Base-by-base conservation (phyloP, 2,888 invertebrate genomes). In the Drosophila yooni region DNA sequence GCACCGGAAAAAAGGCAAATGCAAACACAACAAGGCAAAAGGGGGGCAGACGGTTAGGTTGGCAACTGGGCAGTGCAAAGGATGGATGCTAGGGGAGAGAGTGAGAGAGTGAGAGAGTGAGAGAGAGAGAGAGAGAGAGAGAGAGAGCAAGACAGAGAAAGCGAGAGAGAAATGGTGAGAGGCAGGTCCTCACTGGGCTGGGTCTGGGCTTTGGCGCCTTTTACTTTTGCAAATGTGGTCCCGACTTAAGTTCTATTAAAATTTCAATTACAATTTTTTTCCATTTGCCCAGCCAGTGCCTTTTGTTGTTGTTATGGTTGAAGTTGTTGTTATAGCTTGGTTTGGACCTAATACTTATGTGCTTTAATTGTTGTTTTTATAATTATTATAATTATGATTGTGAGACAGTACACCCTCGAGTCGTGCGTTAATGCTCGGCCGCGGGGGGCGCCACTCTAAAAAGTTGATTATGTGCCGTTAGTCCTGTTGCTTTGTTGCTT, bases 351-450 rank as follows among this genome's bases (percentile, higher is more conserved):
- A 71, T 83, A 54, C 81, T 80, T 75, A 82, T 82, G 79, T 82
- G 80, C 85, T 66, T 82, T 84, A 81, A 81, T 81, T 81, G 85
- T 81, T 81, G 81, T 84, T 84, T 75, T 75, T 84, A 79, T 82
- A 84, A 81, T 81, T 84, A 84, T 84, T 67, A 84, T 79, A 84
- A 82, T 81, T 82, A 79, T 79, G 71, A 75, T 68, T 83, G 82
- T 79, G 59, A 81, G 68, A 57, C 53, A 68, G 36, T n/a, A n/a
- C 60, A 43, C 38, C 76, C 76, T 11, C 57, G 57, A 69, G 75
- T 59, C 43, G 43, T 54, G 50, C 31, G 50, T 74, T 74, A 74
- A 74, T 74, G 74, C 62, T 38, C 33, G 11, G 36, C 61, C 57
- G 27, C 43, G 29, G 48, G 74, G 53, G 60, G 36, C 36, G n/a